Evolutionary conservation across 2,797 vertebrate genomes (phyloP).

Genomic region (Sebastes umbrosus): DNA sequence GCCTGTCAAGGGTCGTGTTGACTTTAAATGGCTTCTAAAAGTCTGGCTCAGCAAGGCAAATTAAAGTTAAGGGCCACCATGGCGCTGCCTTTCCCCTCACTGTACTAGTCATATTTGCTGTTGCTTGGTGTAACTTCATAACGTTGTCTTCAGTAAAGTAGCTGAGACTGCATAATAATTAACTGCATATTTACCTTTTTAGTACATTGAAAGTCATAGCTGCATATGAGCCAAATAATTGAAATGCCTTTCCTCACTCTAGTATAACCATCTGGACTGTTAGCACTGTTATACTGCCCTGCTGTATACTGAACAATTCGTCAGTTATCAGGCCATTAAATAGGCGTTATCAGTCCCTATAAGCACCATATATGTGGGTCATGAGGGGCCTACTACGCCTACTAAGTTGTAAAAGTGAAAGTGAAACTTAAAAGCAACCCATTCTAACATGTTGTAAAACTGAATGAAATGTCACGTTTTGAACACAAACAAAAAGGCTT

Average conservation of each 20-base stretch:
- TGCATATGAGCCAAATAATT: background rate
- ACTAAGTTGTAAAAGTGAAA: too few species aligned
- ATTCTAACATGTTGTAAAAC: too few species aligned
- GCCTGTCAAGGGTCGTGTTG: conserved; percentile 18
- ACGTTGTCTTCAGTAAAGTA: background rate
- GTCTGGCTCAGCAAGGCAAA: conserved; percentile 9
- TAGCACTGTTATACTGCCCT: background rate
- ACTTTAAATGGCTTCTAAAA: conserved; percentile 40
- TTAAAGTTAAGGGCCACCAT: conserved; percentile 31
- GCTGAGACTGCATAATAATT: background rate
- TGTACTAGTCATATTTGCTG: background rate
- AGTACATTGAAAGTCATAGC: background rate
- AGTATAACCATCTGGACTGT: background rate
- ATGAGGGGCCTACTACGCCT: too few species aligned
- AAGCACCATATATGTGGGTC: too few species aligned
- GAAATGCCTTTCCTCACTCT: background rate
- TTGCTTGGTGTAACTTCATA: background rate
- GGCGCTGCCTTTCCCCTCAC: background rate
- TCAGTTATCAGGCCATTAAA: background rate
- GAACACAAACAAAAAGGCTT: too few species aligned
- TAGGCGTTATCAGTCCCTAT: too few species aligned
- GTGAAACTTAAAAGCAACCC: too few species aligned
- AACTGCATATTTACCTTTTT: background rate
- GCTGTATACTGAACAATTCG: background rate
- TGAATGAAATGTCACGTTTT: too few species aligned